A percentile compares a stretch with the other conserved stretches of the same genome.
Evolutionary conservation across 1,140 invertebrate genomes (phyloP).

Genomic region (Zaprionus lachaisei): DNA sequence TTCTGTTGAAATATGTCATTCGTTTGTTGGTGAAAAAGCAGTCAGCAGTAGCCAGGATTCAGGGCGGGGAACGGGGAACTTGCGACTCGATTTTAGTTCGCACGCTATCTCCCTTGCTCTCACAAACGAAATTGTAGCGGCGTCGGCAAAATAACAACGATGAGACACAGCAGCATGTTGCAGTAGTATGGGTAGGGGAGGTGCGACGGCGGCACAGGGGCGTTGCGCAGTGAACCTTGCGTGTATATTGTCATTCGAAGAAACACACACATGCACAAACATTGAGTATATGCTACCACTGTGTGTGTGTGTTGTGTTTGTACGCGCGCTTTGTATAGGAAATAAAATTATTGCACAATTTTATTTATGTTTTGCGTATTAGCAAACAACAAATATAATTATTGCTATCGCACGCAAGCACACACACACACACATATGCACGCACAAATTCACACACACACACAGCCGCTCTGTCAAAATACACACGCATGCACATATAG

Average conservation of each 20-base stretch:
- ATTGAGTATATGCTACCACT: constrained; percentile 19
- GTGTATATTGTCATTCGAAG: constrained; percentile 72
- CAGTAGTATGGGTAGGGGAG: constrained; percentile 45
- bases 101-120: constrained; percentile 27
- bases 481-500: constrained; percentile 14
- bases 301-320: constrained; percentile 38
- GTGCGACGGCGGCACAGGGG: constrained; percentile 30
- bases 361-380: constrained; percentile 73
- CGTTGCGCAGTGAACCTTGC: constrained; percentile 78
- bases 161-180: constrained; percentile 69
- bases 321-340: constrained; percentile 40
- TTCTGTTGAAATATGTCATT: constrained; percentile 75
- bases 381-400: constrained; percentile 35
- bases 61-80: not conserved
- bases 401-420: constrained; percentile 52
- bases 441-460: constrained; percentile 7
- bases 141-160: constrained; percentile 75
- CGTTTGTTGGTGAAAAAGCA: constrained; percentile 22
- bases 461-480: constrained; percentile 11
- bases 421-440: constrained; percentile 32
- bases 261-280: constrained; percentile 33
- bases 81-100: constrained; percentile 11
- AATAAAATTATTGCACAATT: constrained; percentile 73
- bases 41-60: constrained; percentile 7
- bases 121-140: constrained; percentile 59